Evolutionary conservation across 2,113 vertebrate species (phyloP).

Genomic region (Syngnathoides biaculeatus): DNA sequence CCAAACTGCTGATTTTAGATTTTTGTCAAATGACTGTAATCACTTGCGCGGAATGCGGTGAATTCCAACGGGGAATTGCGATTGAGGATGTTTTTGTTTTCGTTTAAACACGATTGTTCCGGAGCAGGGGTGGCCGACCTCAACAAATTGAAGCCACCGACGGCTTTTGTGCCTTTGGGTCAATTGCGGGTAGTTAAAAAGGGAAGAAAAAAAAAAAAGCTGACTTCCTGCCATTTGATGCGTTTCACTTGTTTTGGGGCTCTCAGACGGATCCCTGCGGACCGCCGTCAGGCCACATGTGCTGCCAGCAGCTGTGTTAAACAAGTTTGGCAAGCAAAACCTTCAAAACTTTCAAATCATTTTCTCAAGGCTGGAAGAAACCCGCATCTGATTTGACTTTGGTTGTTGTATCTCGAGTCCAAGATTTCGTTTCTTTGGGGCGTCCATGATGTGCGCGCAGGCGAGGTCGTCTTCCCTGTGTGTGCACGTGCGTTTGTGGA

Average conservation of each 20-base stretch:
- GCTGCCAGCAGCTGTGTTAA: not conserved
- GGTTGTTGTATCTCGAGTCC: not conserved
- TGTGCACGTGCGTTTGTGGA: no score
- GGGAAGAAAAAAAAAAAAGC: not conserved
- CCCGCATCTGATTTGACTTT: conserved; percentile 1
- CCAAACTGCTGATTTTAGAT: no score
- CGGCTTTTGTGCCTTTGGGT: conserved; percentile 7
- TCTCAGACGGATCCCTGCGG: not conserved
- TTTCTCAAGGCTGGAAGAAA: not conserved
- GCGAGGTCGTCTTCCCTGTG: not conserved
- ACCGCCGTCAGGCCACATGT: not conserved
- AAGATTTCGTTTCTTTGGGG: not conserved
- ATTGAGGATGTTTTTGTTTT: not conserved
- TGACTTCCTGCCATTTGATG: conserved; percentile 49
- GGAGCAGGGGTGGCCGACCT: not conserved
- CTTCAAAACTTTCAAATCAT: not conserved
- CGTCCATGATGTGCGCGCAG: not conserved
- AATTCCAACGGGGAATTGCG: not conserved
- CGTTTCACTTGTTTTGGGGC: conserved; percentile 17
- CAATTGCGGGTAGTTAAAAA: conserved; percentile 33
- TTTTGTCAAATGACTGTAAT: not conserved
- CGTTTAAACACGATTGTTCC: not conserved
- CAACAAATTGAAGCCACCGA: not conserved
- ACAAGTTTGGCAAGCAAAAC: not conserved
- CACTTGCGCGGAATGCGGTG: not conserved